These are phyloP conservation scores for Zosterops lateralis DNA, from an alignment of 2,113 vertebrate genomes.

Conservation along the genomic window DNA sequence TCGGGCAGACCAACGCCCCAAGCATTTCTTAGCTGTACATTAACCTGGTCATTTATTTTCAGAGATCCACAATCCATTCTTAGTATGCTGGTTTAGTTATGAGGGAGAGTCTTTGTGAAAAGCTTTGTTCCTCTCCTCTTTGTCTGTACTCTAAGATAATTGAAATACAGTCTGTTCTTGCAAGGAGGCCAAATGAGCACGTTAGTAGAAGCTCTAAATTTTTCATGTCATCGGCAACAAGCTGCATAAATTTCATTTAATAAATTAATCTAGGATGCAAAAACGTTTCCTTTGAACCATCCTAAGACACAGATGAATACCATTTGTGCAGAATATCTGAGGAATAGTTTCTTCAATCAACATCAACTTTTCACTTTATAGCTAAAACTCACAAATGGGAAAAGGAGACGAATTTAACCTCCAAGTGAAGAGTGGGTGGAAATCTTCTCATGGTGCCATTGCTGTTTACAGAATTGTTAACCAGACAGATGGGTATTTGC, in stretches of 20 bases:
- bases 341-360: constrained; percentile 29
- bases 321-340: constrained; percentile 6
- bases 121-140: constrained; percentile 48
- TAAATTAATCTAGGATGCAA: constrained; percentile 57
- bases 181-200: constrained; percentile 36
- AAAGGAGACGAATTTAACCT: background rate
- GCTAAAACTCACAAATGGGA: constrained; percentile 13
- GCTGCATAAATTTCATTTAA: constrained; percentile 61
- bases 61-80: background rate
- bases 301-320: constrained; percentile 13
- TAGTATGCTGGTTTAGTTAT: background rate
- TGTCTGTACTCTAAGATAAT: constrained; percentile 35
- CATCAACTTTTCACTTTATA: constrained; percentile 5
- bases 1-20: background rate
- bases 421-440: background rate
- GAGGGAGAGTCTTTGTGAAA: constrained; percentile 9
- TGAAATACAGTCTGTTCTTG: constrained; percentile 31
- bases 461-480: constrained; percentile 35
- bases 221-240: constrained; percentile 60
- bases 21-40: background rate
- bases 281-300: constrained; percentile 54
- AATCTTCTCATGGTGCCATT: background rate
- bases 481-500: constrained; percentile 12
- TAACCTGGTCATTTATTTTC: background rate
- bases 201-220: constrained; percentile 29